Conservation (phyloP, 1,140 invertebrate genomes). For the Drosophila arizonae region DNA sequence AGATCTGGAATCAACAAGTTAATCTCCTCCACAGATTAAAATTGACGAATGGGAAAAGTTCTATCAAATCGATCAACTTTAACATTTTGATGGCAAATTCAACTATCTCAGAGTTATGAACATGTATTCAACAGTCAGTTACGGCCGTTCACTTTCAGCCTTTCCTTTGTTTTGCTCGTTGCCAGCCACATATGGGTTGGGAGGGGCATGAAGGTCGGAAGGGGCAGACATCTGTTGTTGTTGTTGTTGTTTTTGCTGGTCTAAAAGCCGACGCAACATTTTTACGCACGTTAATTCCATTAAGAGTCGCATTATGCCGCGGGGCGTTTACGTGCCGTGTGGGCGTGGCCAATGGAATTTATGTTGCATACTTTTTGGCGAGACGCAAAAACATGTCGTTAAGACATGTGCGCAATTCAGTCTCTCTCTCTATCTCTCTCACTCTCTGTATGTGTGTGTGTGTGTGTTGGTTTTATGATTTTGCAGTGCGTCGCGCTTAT, state of each 20-base stretch:
- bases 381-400: conserved; percentile 1
- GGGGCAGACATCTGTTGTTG: neutral
- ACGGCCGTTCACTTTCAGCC: too few species aligned
- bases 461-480: conserved; percentile 25
- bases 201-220: neutral
- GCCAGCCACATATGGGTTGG: neutral
- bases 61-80: too few species aligned
- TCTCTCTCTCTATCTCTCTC: neutral
- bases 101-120: too few species aligned
- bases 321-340: conserved; percentile 46
- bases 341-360: conserved; percentile 48
- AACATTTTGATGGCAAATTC: too few species aligned
- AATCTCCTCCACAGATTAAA: too few species aligned
- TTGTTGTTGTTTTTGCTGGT: neutral
- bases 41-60: too few species aligned
- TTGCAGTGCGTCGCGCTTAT: conserved; percentile 25
- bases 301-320: conserved; percentile 60
- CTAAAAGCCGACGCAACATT: conserved; percentile 45
- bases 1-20: too few species aligned
- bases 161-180: too few species aligned
- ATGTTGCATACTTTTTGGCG: conserved; percentile 42
- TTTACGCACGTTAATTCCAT: conserved; percentile 65
- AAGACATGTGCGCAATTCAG: neutral
- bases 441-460: neutral
- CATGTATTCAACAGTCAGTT: too few species aligned